Evolutionary conservation across 1,140 invertebrate species (phyloP).

Genomic region (Hypsibius dujardini): DNA sequence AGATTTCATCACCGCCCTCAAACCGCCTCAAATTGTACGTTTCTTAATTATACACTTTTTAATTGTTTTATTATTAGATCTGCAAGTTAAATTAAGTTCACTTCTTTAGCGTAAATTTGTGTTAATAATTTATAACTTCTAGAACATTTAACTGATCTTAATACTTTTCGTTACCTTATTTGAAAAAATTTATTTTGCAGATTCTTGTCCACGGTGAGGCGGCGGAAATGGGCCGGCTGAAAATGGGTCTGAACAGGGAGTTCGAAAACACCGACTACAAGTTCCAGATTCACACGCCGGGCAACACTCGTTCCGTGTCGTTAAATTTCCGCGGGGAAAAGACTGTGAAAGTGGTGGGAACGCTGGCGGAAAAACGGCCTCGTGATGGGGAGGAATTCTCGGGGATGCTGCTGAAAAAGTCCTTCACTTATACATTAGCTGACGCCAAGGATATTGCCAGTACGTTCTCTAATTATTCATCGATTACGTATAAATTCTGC

Average conservation of each 20-base stretch:
- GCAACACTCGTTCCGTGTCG: slow-evolving; percentile 79
- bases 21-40: slow-evolving; percentile 78
- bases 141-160: no score
- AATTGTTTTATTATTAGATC: no score
- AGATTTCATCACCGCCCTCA: slow-evolving; percentile 81
- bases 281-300: slow-evolving; percentile 85
- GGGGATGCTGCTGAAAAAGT: slow-evolving; percentile 84
- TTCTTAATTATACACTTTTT: slow-evolving; percentile 1
- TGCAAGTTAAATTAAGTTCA: neutral
- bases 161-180: slow-evolving; percentile 14
- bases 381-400: slow-evolving; percentile 58
- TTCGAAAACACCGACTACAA: slow-evolving; percentile 67
- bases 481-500: no score
- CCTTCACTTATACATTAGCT: slow-evolving; percentile 94
- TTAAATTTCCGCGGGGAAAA: slow-evolving; percentile 91
- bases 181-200: slow-evolving; percentile 30
- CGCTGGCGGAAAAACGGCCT: slow-evolving; percentile 61
- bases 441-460: slow-evolving; percentile 69
- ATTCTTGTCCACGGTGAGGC: slow-evolving; percentile 93
- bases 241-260: slow-evolving; percentile 77
- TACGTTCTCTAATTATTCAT: neutral
- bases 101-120: no score
- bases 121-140: no score
- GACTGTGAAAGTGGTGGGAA: slow-evolving; percentile 89
- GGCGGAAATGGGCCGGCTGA: slow-evolving; percentile 92